A percentile compares a stretch with the other conserved stretches of the same genome.
These are phyloP conservation scores for Sinodicranocentrus sp. DNA, from an alignment of 2,888 invertebrate genomes.

Conservation along the genomic window DNA sequence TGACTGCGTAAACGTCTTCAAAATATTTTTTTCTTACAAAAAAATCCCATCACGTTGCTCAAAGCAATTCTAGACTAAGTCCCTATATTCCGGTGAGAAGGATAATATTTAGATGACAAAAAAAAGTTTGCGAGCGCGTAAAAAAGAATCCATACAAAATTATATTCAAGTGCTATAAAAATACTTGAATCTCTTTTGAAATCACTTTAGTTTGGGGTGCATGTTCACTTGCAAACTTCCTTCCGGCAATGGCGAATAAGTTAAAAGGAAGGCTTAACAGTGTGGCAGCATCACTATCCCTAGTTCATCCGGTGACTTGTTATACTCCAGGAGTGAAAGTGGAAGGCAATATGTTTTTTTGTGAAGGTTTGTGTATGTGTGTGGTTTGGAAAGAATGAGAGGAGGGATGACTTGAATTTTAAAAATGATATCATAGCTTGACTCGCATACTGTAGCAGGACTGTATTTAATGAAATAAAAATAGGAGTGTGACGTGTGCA, in stretches of 20 bases:
- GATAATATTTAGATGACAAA: conserved; percentile 63
- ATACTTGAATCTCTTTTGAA: conserved; percentile 49
- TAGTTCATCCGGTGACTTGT: conserved; percentile 24
- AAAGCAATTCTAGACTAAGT: too few relatives aligned
- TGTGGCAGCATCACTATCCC: not conserved
- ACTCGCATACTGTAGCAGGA: conserved; percentile 4
- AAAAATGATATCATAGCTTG: conserved; percentile 4
- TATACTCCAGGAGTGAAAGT: not conserved
- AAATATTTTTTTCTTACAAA: conserved; percentile 34
- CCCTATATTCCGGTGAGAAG: not conserved
- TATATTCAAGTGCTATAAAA: conserved; percentile 40
- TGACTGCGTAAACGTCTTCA: conserved; percentile 38
- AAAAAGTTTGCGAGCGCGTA: conserved; percentile 25
- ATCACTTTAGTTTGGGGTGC: conserved; percentile 24
- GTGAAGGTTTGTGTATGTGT: not conserved
- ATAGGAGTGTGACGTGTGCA: conserved; percentile 28
- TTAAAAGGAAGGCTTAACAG: not conserved
- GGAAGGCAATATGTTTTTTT: not conserved
- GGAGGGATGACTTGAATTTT: conserved; percentile 21
- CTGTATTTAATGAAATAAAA: conserved; percentile 49
- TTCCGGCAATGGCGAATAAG: conserved; percentile 32
- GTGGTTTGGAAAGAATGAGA: not conserved
- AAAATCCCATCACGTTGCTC: not conserved
- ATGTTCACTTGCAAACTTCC: conserved; percentile 26
- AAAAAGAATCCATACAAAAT: conserved; percentile 54